Evolutionary conservation across 2,797 vertebrate genomes (phyloP), one percentile per base, ranked within the genome.

Genomic region (Huso huso): DNA sequence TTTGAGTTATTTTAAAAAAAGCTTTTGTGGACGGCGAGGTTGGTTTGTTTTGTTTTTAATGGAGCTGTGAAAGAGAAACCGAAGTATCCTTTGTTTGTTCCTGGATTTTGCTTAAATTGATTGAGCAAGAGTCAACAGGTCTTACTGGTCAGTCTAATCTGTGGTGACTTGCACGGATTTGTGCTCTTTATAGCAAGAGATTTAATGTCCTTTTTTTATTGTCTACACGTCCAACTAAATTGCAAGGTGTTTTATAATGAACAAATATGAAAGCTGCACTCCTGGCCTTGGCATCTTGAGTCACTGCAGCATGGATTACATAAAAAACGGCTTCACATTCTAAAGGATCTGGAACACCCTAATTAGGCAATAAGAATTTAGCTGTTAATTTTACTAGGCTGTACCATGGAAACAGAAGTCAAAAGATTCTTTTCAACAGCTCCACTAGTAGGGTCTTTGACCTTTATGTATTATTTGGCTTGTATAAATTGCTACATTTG

Each of bases 401-500:
- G 37, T 37, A 5, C 37, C 37, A 5, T 37, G 37, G 37, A 37
- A 37, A 37, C 37, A 37, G 37, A 37, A 37, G 37, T 37, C 37
- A 37, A 37, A 37, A 5, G 3, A 37, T 37, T 63, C 23, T 59
- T 52, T 70, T 58, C 23, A 55, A 57, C 67, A 59, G 12, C 74
- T 78, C 77, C 72, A 66, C 76, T 75, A 77, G 77, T 78, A 78
- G 76, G 78, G 78, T 77, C 77, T 80, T 59, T 78, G 74, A 81
- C 75, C 79, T 84, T 77, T 74, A 78, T 74, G 67, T 76, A 73
- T 71, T 64, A 71, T 77, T 74, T 74, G 70, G 48, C 79, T 83
- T 85, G 83, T 86, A 83, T 83, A 85, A 79, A 83, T 81, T 81
- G 79, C 81, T 84, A 76, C 81, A 85, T 86, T 79, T 87, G 84